Evolutionary conservation across 2,797 vertebrate genomes (phyloP), one percentile per base, ranked within the genome.

Genomic region (Halcyon badia): DNA sequence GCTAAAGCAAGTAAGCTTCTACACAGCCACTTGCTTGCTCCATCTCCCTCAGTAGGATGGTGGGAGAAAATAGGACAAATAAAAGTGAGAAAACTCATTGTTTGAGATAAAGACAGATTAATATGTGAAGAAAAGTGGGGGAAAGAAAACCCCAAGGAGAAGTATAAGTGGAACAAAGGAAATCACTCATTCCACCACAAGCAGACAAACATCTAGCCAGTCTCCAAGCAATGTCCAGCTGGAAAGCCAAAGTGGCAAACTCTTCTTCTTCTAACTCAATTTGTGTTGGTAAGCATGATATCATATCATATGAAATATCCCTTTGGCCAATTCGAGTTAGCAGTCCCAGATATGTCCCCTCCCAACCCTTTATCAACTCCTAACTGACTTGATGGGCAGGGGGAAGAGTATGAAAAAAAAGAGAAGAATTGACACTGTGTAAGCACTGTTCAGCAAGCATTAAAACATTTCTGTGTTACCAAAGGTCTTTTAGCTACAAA

Each of bases 1-100:
- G 7, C 30, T 44, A 37, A 83, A 2, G 0, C 3, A 6, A 3
- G 30, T 12, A 33, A 62, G 14, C 18, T 44, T 64, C 68, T 52
- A n/a, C 41, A 20, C 6, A 69, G 7, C 25, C 10, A 18, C 28
- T 72, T 41, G 28, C 24, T 76, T 0, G 5, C 4, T 83, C 6
- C 6, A 4, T 65, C 13, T 6, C 2, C 4, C 5, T 46, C 15
- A 24, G 22, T 0, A 2, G 4, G 7, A 28, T 37, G 2, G 6
- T 5, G 5, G 35, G 9, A 68, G 33, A 71, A 80, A 71, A 46
- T 0, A 39, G 15, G 22, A 83, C 41, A 31, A 56, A 78, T 0
- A 21, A 24, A 89, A 37, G 8, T 31, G 9, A 78, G 18, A 70
- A 75, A 84, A 58, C 3, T 21, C 30, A 28, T 42, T 1, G 31